These are phyloP conservation scores for Dryococelus australis DNA, from an alignment of 2,888 invertebrate species.

Conservation along the genomic window DNA sequence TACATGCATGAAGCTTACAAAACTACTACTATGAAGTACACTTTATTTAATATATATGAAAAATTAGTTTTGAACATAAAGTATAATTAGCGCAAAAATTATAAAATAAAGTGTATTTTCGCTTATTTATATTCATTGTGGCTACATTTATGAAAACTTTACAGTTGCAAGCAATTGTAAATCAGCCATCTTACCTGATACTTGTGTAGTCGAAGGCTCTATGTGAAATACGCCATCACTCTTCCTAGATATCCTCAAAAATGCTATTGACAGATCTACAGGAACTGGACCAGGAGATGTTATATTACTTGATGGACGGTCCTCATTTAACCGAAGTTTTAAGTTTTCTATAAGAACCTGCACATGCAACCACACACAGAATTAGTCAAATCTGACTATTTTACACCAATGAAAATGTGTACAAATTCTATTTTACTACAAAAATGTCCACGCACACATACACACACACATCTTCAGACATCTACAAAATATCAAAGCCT, in stretches of 20 bases:
- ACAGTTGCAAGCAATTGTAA: neutral
- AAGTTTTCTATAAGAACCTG: conserved; percentile 80
- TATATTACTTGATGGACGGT: conserved; percentile 80
- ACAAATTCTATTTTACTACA: neutral
- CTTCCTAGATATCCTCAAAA: conserved; percentile 74
- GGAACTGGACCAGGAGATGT: conserved; percentile 85
- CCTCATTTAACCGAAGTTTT: conserved; percentile 79
- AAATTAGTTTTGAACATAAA: neutral
- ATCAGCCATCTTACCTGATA: conserved; percentile 26
- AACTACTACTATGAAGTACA: neutral
- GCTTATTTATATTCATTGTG: neutral
- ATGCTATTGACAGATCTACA: conserved; percentile 75
- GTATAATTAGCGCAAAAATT: neutral
- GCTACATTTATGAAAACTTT: neutral
- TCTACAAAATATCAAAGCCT: too few relatives aligned
- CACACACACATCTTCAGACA: too few relatives aligned
- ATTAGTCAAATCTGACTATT: conserved; percentile 36
- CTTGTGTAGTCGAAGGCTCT: conserved; percentile 61
- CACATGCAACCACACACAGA: conserved; percentile 32
- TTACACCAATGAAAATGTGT: neutral
- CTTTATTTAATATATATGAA: neutral
- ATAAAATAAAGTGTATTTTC: neutral
- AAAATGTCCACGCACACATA: neutral
- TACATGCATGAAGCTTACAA: neutral
- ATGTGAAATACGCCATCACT: conserved; percentile 77